Conservation (phyloP, 2,797 vertebrate genomes). For the Gymnodraco acuticeps region DNA sequence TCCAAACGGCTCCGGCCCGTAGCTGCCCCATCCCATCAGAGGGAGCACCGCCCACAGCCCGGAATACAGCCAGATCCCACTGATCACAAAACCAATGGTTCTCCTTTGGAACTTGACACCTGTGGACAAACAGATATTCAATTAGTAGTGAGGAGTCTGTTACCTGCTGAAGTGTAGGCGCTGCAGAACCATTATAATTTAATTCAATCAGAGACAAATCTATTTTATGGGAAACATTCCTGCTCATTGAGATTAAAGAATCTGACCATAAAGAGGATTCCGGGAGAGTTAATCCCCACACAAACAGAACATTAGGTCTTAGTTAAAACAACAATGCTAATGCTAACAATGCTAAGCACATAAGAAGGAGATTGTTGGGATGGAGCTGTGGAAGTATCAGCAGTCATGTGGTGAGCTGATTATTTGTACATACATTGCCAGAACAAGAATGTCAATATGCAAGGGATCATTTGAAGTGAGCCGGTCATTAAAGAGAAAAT, state of each 20-base stretch:
- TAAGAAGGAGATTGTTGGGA: background rate
- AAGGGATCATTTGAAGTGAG: too few species aligned
- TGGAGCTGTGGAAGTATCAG: background rate
- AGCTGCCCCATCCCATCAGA: slow-evolving; percentile 79
- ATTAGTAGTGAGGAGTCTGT: background rate
- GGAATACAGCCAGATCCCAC: slow-evolving; percentile 73
- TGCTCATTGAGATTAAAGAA: background rate
- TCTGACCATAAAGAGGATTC: background rate
- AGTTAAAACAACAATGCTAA: background rate
- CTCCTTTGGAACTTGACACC: slow-evolving; percentile 67
- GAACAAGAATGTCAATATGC: too few species aligned
- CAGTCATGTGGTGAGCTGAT: background rate
- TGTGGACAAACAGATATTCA: slow-evolving; percentile 36
- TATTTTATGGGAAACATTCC: background rate
- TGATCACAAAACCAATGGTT: slow-evolving; percentile 66
- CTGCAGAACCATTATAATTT: background rate
- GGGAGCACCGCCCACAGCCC: slow-evolving; percentile 74
- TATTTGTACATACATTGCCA: too few species aligned
- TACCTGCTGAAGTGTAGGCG: background rate
- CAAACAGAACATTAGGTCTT: background rate
- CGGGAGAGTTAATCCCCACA: background rate
- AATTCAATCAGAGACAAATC: background rate
- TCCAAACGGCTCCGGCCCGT: slow-evolving; percentile 77
- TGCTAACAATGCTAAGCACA: background rate
- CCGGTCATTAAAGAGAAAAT: too few species aligned